Base-by-base conservation (phyloP, 1,140 invertebrate genomes). In the Papilio machaon region DNA sequence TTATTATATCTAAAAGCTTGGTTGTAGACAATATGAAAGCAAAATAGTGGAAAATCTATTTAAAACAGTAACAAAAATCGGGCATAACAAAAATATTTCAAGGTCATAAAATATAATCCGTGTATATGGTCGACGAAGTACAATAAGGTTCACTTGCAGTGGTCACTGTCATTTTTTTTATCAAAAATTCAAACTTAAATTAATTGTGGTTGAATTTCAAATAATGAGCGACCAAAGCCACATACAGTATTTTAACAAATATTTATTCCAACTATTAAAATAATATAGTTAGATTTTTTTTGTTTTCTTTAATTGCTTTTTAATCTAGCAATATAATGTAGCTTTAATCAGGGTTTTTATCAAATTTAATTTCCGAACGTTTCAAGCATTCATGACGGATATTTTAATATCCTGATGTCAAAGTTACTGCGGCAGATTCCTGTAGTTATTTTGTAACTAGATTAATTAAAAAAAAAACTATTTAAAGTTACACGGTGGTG, bases 391-490 rank as follows among this genome's bases (percentile, higher is more conserved):
- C 11, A 30, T 64, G 11, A 67, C 1, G 64, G 30, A 35, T 35
- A 35, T 30, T 67, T 67, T 67, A 67, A 67, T 67, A 67, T 67
- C 64, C 64, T 67, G 64, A 35, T 15, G 64, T 67, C 64, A 67
- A 67, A 67, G 64, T 67, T 64, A 19, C 19, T 67, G 64, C 64
- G 64, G 64, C n/a, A 67, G 64, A 67, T 35, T 67, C 30, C 64
- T 67, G 30, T 11, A 67, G 64, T 67, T 67, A 35, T 60, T 60
- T 60, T 60, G 58, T 60, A n/a, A 60, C 2, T 2, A 19, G 4
- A 60, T 60, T n/a, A n/a, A n/a, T n/a, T n/a, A n/a, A 17, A 5
- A 17, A 17, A 17, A 54, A 17, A 54, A 54, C 13, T 54, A 54
- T 54, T 15, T 49, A 2, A 54, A 6, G 4, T 17, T 54, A 54